Base-by-base conservation (phyloP, 2,888 invertebrate genomes). In the Cetonia aurata region DNA sequence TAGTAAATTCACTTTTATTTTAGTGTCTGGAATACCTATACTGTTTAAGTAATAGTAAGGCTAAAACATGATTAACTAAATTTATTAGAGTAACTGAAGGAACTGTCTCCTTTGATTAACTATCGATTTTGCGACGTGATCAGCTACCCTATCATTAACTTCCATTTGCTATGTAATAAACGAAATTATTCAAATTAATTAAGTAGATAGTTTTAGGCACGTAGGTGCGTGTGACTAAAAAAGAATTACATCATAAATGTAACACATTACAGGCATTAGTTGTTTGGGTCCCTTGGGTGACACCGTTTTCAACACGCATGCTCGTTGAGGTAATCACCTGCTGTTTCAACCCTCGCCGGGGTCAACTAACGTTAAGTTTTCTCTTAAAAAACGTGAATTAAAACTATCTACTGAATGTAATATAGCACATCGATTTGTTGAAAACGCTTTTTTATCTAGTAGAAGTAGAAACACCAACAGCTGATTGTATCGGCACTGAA, bases 281-380 rank as follows among this genome's bases (percentile, higher is more conserved):
- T 31, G 25, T 65, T 37, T 33, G 50, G 17, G 33, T 65, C 62
- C 52, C 37, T 46, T 15, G 41, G 56, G 67, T 48, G 57, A 67
- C 56, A 67, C 41, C 33, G 17, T 57, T 52, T 56, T 37, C 8
- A 48, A 25, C 42, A 48, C 56, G 67, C 67, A 57, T 57, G 57
- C 53, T 15, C 67, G 31, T 41, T 6, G 25, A 42, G 15, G 12
- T 33, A 31, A 67, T 56, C 48, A 67, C 57, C 67, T 57, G 67
- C 33, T 57, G 12, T 56, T 57, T n/a, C 67, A 65, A 41, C 69
- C 69, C 69, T 69, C 55, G 53, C 62, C 52, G 62, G n/a, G 53
- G 13, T 62, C 62, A 53, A 25, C 25, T 25, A 25, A 31, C 37
- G 62, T 31, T 19, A 65, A 69, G 62, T 12, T 68, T 57, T 17